Evolutionary conservation across 2,888 invertebrate genomes (phyloP), one percentile per base, ranked within the genome.

Genomic region (Tridacna gigas): DNA sequence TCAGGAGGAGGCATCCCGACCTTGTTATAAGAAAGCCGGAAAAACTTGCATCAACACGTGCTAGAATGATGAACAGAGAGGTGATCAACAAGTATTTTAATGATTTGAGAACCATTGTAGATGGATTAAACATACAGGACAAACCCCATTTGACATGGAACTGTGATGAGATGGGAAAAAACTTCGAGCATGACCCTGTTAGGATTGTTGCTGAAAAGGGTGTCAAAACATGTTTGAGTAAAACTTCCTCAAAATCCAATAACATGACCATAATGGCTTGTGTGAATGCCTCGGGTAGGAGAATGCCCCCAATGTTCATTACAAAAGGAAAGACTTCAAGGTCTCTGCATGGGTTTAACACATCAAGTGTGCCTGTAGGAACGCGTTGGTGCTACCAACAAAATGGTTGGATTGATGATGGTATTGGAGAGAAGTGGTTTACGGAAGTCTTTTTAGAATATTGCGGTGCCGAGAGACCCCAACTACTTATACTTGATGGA

Each of bases 291-390:
- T 0, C 51, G 18, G 84, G 84, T 0, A 26, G 47, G 61, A 3
- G 66, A 37, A 86, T 86, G 80, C 56, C 83, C 22, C 86, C 80
- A 26, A 74, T 90, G 48, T 79, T 89, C 25, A 79, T 90, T 15
- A 88, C 86, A 0, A 90, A 90, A 63, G 4, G 63, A 22, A 63
- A 63, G 25, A 63, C 63, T n/a, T 13, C 63, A 18, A 20, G 63
- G 25, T 22, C 1, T 22, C 63, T 63, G 63, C 25, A 63, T 63
- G 63, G 63, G 3, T 56, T 56, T 56, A 56, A 56, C 20, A 56
- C 81, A 0, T 26, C 56, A 11, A 5, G 5, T 5, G 3, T 56
- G 3, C 5, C 56, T 1, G 5, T 11, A 5, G 56, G 1, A 20
- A 9, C 2, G 15, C 56, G 56, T 20, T 56, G 56, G 56, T 20